These are phyloP conservation scores for Drosophila arizonae DNA, from an alignment of 1,140 invertebrate species.

Conservation along the genomic window DNA sequence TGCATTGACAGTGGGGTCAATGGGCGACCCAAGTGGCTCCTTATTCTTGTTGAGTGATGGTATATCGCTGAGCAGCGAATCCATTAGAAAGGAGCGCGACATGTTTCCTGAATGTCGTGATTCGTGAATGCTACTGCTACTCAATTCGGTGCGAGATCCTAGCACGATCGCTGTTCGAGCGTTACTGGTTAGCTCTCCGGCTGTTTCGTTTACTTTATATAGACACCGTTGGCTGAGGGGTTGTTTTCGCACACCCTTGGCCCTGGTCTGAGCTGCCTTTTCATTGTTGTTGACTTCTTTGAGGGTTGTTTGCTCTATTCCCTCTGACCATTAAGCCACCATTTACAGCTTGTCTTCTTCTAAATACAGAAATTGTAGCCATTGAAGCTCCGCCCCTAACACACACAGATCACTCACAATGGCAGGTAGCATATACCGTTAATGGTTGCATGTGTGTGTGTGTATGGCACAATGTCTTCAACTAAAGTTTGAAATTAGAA, in stretches of 20 bases:
- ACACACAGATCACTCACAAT: slow-evolving; percentile 54
- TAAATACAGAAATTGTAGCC: slow-evolving; percentile 75
- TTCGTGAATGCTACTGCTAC: neutral
- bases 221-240: slow-evolving; percentile 52
- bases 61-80: slow-evolving; percentile 88
- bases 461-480: neutral
- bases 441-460: neutral
- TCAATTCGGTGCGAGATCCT: slow-evolving; percentile 26
- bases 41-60: slow-evolving; percentile 83
- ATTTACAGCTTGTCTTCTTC: slow-evolving; percentile 51
- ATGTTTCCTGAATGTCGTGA: slow-evolving; percentile 81
- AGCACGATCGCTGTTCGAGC: slow-evolving; percentile 70
- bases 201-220: slow-evolving; percentile 50
- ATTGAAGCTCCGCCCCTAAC: slow-evolving; percentile 76
- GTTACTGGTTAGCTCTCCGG: slow-evolving; percentile 66
- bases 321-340: slow-evolving; percentile 68
- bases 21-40: slow-evolving; percentile 77
- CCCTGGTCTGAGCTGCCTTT: slow-evolving; percentile 15
- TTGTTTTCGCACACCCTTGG: slow-evolving; percentile 50
- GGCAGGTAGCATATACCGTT: slow-evolving; percentile 47
- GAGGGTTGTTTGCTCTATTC: slow-evolving; percentile 70
- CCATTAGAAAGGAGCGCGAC: slow-evolving; percentile 90
- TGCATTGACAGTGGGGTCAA: slow-evolving; percentile 37
- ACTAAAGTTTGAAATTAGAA: too few species aligned
- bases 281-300: slow-evolving; percentile 49